phyloP scores from a whole-genome alignment of 2,113 vertebrate genomes.

The Diadophis punctatus region DNA sequence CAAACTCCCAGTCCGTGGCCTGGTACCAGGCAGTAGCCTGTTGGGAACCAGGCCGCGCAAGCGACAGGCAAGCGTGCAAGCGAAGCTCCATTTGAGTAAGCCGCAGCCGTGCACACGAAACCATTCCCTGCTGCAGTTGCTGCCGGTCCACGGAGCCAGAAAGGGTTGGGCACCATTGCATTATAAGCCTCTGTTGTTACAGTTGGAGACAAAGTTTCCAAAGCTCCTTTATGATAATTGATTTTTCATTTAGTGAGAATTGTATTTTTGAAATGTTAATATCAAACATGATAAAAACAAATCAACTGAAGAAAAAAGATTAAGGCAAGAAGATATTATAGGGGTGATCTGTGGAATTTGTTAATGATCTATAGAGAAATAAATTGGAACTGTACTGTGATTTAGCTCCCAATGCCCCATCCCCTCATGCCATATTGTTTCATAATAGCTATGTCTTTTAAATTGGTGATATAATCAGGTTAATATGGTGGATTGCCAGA shows the following conservation, averaged over 20 bases:
- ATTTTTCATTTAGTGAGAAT: background rate
- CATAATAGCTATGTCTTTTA: constrained; percentile 30
- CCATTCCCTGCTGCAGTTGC: accelerated
- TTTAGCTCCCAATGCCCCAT: constrained; percentile 17
- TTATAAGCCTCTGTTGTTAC: constrained; percentile 24
- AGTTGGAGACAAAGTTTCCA: background rate
- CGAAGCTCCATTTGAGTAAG: background rate
- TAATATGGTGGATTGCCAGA: constrained; percentile 36
- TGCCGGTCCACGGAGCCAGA: background rate
- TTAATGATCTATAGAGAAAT: constrained; percentile 11
- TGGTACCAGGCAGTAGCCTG: background rate
- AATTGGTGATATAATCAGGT: constrained; percentile 30
- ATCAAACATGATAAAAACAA: constrained; percentile 3
- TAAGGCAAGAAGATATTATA: constrained; percentile 12
- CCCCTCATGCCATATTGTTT: constrained; percentile 33
- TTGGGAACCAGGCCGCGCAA: background rate
- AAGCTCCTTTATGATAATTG: background rate
- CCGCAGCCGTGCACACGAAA: background rate
- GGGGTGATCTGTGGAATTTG: constrained; percentile 21
- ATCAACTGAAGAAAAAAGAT: constrained; percentile 17
- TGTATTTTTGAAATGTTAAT: background rate
- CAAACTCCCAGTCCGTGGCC: background rate
- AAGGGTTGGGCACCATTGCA: background rate
- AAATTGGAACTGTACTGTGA: background rate
- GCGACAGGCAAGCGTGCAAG: background rate